phyloP scores from a whole-genome alignment of 2,797 vertebrate species.

The Parotocinclus haroldoi region DNA sequence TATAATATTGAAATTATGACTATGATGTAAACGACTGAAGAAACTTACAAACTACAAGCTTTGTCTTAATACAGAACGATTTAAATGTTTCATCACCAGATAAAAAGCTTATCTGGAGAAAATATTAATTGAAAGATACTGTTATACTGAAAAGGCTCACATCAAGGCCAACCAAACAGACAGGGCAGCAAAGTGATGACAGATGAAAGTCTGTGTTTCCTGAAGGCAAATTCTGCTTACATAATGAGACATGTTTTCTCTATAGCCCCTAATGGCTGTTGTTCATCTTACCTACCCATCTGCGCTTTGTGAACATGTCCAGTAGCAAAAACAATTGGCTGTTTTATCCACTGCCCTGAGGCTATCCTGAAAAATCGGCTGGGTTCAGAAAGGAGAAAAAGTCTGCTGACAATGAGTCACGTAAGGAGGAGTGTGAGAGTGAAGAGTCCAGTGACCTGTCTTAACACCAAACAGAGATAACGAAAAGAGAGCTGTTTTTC shows the following conservation, averaged over 20 bases:
- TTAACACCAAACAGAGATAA: neutral
- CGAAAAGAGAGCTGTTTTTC: too few species aligned
- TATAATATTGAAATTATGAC: too few species aligned
- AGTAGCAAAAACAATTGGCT: neutral
- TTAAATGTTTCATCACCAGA: slow-evolving; percentile 2
- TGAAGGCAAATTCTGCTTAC: neutral
- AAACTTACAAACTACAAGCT: too few species aligned
- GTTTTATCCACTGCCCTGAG: neutral
- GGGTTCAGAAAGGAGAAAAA: slow-evolving; percentile 1
- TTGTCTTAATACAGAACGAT: neutral
- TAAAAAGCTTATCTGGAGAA: slow-evolving; percentile 14
- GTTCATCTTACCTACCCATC: slow-evolving; percentile 14
- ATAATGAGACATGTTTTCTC: slow-evolving; percentile 13
- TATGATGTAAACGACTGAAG: too few species aligned
- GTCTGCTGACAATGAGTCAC: slow-evolving; percentile 13
- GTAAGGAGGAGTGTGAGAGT: neutral
- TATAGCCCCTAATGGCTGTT: neutral
- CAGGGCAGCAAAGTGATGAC: slow-evolving; percentile 2
- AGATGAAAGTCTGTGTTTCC: neutral
- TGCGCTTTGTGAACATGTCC: slow-evolving; percentile 12
- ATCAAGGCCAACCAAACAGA: slow-evolving; percentile 21
- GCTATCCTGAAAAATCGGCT: slow-evolving; percentile 1
- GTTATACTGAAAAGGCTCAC: slow-evolving; percentile 11
- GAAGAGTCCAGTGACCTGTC: neutral
- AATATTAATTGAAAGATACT: slow-evolving; percentile 10